A percentile compares a stretch with the other conserved stretches of the same genome.
Conservation (phyloP, 2,797 vertebrate species). For the Anolis apletophallus region DNA sequence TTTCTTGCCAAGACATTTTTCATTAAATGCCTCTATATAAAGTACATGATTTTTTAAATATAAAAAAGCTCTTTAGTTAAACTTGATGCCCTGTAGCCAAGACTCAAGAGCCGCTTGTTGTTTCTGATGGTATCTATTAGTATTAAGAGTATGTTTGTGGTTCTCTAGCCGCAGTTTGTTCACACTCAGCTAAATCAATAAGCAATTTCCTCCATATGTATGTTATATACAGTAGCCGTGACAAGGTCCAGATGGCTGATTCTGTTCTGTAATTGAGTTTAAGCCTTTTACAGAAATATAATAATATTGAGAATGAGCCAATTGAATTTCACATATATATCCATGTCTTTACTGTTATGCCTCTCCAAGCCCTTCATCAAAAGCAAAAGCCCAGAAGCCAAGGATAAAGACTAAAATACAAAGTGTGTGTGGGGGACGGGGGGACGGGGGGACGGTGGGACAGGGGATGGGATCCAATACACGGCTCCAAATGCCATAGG, state of each 20-base stretch:
- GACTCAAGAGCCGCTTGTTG: slow-evolving; percentile 30
- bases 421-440: too few relatives aligned
- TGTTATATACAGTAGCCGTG: slow-evolving; percentile 45
- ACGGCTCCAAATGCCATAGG: not conserved
- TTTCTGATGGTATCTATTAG: slow-evolving; percentile 44
- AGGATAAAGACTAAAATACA: not conserved
- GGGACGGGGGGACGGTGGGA: too few relatives aligned
- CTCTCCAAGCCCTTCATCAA: not conserved
- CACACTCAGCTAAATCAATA: slow-evolving; percentile 63
- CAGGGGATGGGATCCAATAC: too few relatives aligned
- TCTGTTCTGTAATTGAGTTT: slow-evolving; percentile 41
- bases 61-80: slow-evolving; percentile 43
- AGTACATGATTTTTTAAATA: slow-evolving; percentile 10
- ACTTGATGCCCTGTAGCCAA: slow-evolving; percentile 40
- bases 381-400: not conserved
- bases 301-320: slow-evolving; percentile 29
- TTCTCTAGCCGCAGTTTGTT: slow-evolving; percentile 50
- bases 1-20: slow-evolving; percentile 7
- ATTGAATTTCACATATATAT: slow-evolving; percentile 18
- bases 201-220: slow-evolving; percentile 58
- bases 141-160: slow-evolving; percentile 38
- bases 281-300: slow-evolving; percentile 41
- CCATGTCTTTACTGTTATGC: not conserved
- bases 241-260: slow-evolving; percentile 52
- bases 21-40: slow-evolving; percentile 33